Conservation (phyloP, 2,888 invertebrate genomes). For the Oligia fasciuncula region DNA sequence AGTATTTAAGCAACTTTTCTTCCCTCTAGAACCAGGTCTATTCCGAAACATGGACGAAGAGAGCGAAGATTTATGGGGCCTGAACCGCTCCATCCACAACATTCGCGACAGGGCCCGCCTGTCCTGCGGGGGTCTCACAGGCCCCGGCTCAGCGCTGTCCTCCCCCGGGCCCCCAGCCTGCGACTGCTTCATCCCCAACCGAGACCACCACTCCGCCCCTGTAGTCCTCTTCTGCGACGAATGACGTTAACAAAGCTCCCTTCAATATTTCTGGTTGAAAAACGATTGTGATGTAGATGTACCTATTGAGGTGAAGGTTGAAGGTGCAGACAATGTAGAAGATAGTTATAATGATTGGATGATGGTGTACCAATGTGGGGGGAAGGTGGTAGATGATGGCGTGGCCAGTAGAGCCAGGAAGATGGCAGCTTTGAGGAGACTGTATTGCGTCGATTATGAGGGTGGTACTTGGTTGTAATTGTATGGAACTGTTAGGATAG, state of each 20-base stretch:
- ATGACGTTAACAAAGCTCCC: conserved; percentile 81
- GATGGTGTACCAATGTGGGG: conserved; percentile 48
- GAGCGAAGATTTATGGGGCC: conserved; percentile 76
- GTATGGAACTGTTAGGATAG: conserved; percentile 7
- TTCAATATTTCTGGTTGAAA: conserved; percentile 66
- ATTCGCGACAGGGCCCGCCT: conserved; percentile 84
- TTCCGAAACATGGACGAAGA: conserved; percentile 66
- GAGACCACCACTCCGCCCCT: conserved; percentile 90
- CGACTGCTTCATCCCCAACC: conserved; percentile 84
- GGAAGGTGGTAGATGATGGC: conserved; percentile 65
- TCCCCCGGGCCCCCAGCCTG: conserved; percentile 86
- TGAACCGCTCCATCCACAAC: conserved; percentile 78
- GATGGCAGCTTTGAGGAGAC: conserved; percentile 76
- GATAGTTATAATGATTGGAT: conserved; percentile 55
- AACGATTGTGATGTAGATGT: conserved; percentile 54
- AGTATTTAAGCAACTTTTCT: background rate
- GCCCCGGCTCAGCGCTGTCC: conserved; percentile 84
- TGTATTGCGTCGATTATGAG: conserved; percentile 77
- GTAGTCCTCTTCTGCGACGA: conserved; percentile 91
- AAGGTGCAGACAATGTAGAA: conserved; percentile 37
- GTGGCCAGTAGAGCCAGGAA: conserved; percentile 73
- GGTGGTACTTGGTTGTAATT: conserved; percentile 68
- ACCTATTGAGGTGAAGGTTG: conserved; percentile 35
- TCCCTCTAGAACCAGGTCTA: conserved; percentile 76
- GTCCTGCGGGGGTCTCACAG: conserved; percentile 83